These are phyloP conservation scores for Biston betularia DNA, from an alignment of 2,888 invertebrate species.

Conservation along the genomic window DNA sequence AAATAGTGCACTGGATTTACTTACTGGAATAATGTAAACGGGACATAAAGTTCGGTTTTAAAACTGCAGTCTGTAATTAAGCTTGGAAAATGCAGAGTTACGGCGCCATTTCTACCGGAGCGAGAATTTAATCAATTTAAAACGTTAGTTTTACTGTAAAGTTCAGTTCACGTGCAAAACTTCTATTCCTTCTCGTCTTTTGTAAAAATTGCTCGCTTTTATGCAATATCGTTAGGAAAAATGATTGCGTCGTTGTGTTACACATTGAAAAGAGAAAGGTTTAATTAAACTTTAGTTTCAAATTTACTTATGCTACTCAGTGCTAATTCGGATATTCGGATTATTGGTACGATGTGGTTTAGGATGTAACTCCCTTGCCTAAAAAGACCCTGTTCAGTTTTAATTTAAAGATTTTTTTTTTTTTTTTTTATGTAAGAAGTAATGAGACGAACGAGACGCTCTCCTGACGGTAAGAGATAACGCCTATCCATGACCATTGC, in stretches of 20 bases:
- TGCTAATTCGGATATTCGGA: no score
- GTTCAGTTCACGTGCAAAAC: not conserved
- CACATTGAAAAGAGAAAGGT: no score
- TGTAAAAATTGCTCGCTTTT: not conserved
- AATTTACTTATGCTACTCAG: no score
- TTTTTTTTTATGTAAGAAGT: no score
- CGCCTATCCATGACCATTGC: no score
- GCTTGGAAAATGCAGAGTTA: slow-evolving; percentile 19
- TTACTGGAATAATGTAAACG: not conserved
- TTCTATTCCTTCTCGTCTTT: not conserved
- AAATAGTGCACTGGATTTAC: not conserved
- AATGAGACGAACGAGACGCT: no score
- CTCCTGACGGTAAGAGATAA: no score
- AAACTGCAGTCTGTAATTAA: slow-evolving; percentile 20
- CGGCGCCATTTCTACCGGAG: slow-evolving; percentile 1
- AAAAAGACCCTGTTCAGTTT: no score
- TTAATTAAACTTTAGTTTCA: no score
- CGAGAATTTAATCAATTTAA: slow-evolving; percentile 21
- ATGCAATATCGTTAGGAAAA: slow-evolving; percentile 1
- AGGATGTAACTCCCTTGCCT: no score
- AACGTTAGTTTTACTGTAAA: slow-evolving; percentile 10
- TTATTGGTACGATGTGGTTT: no score
- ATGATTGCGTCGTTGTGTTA: not conserved
- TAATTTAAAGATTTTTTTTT: no score
- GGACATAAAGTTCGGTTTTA: slow-evolving; percentile 8